Evolutionary conservation across 2,888 invertebrate species (phyloP), one percentile per base, ranked within the genome.

Genomic region (Danaus chrysippus): DNA sequence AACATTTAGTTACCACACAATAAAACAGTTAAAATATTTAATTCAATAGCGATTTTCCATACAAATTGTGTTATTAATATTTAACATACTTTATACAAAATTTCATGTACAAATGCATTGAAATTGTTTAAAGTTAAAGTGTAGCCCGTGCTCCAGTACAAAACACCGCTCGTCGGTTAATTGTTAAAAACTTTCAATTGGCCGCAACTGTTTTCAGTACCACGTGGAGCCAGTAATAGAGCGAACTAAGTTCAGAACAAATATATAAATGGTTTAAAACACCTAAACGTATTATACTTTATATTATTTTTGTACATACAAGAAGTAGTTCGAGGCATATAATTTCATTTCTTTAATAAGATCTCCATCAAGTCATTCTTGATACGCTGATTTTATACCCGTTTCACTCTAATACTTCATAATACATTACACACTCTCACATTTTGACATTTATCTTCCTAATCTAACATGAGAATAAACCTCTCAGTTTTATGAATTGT

Each of bases 161-260:
- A 60, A 61, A 63, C 70, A 69, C 68, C 70, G 62, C 65, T 68
- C 68, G 17, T 69, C 64, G 70, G 70, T 69, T 70, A 70, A 72
- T 72, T 70, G 72, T 72, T 72, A 69, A 71, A 71, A 74, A 74
- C 73, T 74, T 74, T 74, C 72, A 73, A 74, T 74, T 74, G 72
- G 70, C 70, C 65, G 62, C 66, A 70, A 71, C 68, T 56, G 66
- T 67, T 68, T 69, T 61, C 58, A 65, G 64, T 53, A 60, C 12
- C 56, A 41, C 54, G 53, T 60, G 23, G 60, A 58, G 69, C 67
- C 56, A 67, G 10, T 17, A 54, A 62, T n/a, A 9, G 2, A 3
- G 61, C 60, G 64, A 13, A 12, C 54, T 44, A 34, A 53, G 17
- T 46, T 23, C 44, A 52, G 17, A 17, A 1, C 17, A 17, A 9